These are phyloP conservation scores for Strix uralensis DNA, from an alignment of 2,113 vertebrate species.

Conservation along the genomic window DNA sequence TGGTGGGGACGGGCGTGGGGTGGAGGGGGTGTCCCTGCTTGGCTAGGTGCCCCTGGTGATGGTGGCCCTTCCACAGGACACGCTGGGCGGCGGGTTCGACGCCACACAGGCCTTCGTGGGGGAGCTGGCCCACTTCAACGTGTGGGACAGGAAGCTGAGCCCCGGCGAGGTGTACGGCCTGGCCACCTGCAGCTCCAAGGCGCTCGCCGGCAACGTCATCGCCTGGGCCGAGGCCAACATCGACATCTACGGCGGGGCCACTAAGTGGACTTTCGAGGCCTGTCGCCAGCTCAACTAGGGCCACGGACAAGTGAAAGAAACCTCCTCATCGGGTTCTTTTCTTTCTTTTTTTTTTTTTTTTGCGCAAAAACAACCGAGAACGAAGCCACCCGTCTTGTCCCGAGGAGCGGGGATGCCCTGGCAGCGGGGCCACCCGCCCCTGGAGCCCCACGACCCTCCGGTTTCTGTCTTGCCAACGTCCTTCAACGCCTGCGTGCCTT, in stretches of 20 bases:
- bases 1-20: rapidly evolving
- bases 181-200: slow-evolving; percentile 92
- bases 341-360: background rate
- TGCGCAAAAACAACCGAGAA: slow-evolving; percentile 11
- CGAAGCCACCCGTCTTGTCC: background rate
- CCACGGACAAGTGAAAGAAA: background rate
- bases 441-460: background rate
- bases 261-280: slow-evolving; percentile 96
- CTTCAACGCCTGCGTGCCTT: slow-evolving; percentile 84
- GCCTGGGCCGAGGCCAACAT: slow-evolving; percentile 92
- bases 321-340: slow-evolving; percentile 18
- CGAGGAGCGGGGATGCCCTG: background rate
- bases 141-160: slow-evolving; percentile 94
- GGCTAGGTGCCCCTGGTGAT: background rate
- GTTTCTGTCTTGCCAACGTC: slow-evolving; percentile 79
- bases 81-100: slow-evolving; percentile 92
- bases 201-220: slow-evolving; percentile 88
- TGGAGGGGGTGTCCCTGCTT: background rate
- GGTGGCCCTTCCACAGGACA: slow-evolving; percentile 78
- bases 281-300: slow-evolving; percentile 93
- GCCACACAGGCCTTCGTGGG: slow-evolving; percentile 95
- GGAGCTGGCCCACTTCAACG: slow-evolving; percentile 91
- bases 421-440: background rate
- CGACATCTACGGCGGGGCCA: slow-evolving; percentile 92
- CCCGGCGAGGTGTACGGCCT: slow-evolving; percentile 88